Percentiles rank a stretch among this genome's conserved stretches.
phyloP scores from a whole-genome alignment of 2,888 invertebrate genomes.

The Galerucella calmariensis region DNA sequence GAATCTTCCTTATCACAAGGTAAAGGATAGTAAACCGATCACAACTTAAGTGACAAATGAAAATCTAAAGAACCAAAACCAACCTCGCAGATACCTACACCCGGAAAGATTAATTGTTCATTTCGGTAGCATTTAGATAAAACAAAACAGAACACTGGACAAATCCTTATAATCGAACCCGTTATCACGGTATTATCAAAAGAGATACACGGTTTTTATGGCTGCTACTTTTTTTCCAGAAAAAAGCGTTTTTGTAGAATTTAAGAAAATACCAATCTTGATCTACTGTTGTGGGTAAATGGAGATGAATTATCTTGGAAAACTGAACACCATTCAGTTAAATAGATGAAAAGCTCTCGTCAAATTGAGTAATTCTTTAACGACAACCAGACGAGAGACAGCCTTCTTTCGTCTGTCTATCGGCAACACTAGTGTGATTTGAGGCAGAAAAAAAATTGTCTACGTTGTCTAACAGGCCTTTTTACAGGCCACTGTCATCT shows the following conservation, averaged over 20 bases:
- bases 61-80: constrained; percentile 53
- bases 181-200: constrained; percentile 37
- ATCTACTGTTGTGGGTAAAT: no score
- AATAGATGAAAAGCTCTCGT: no score
- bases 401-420: no score
- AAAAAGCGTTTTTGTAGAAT: not conserved
- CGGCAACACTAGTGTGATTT: no score
- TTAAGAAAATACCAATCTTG: not conserved
- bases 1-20: constrained; percentile 60
- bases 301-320: no score
- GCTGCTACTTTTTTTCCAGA: not conserved
- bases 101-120: constrained; percentile 59
- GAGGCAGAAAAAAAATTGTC: no score
- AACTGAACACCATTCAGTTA: no score
- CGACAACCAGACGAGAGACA: no score
- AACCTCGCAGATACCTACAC: constrained; percentile 57
- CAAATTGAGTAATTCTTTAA: no score
- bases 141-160: constrained; percentile 52
- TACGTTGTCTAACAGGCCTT: no score
- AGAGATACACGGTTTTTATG: not conserved
- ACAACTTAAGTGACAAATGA: constrained; percentile 59
- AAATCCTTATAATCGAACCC: constrained; percentile 60
- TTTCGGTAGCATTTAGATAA: constrained; percentile 62
- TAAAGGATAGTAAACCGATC: constrained; percentile 62
- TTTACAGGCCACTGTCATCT: no score